Percentiles rank a stretch among this genome's conserved stretches.
Conservation (phyloP, 2,797 vertebrate species). For the Trematomus bernacchii region DNA sequence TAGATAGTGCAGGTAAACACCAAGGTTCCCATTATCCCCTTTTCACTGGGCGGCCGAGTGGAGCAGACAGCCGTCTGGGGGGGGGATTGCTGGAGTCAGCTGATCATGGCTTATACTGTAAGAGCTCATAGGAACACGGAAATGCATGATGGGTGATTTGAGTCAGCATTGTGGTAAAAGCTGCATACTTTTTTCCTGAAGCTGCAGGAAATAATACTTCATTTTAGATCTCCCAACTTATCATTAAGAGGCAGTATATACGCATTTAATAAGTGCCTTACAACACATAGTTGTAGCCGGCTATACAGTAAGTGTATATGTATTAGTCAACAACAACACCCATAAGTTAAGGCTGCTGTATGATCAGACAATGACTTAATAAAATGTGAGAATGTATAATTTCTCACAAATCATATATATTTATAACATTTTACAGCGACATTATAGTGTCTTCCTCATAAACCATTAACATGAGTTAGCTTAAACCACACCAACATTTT, state of each 20-base stretch:
- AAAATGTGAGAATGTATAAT: neutral
- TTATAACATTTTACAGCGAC: neutral
- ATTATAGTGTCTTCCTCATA: neutral
- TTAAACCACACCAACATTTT: neutral
- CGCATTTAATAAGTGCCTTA: neutral
- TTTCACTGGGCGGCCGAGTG: conserved; percentile 59
- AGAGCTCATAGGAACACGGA: conserved; percentile 48
- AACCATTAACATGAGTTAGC: neutral
- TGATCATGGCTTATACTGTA: conserved; percentile 46
- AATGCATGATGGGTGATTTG: conserved; percentile 16
- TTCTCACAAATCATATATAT: neutral
- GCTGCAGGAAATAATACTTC: neutral
- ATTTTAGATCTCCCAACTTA: neutral
- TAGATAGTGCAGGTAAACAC: conserved; percentile 68
- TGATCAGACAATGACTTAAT: neutral
- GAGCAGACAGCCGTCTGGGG: conserved; percentile 48
- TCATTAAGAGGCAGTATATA: neutral
- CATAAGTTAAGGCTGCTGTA: neutral
- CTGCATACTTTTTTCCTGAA: conserved; percentile 1
- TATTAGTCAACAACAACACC: neutral
- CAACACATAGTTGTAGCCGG: neutral
- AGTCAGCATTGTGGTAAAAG: conserved; percentile 12
- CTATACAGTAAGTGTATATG: neutral
- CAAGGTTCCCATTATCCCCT: conserved; percentile 76
- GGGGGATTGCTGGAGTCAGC: conserved; percentile 53